Percentiles rank a stretch among this genome's conserved stretches.
These are phyloP conservation scores for Drosophila lutescens DNA, from an alignment of 2,888 invertebrate genomes.

Conservation along the genomic window DNA sequence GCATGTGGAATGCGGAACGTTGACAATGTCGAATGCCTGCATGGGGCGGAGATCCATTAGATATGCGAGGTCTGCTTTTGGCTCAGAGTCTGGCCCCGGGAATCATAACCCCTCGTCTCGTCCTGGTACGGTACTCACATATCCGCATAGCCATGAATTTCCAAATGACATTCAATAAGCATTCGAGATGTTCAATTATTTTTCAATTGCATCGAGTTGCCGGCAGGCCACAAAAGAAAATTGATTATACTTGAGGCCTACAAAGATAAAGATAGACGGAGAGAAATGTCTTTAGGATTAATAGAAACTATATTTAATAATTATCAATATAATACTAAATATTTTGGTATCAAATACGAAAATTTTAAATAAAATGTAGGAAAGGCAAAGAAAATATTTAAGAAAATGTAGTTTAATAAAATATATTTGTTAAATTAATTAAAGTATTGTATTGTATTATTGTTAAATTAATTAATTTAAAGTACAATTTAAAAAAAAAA, in stretches of 20 bases:
- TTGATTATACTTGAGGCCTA: conserved; percentile 20
- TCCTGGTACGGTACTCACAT: conserved; percentile 1
- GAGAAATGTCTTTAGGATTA: neutral
- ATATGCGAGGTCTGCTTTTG: conserved; percentile 17
- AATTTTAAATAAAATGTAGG: too few species aligned
- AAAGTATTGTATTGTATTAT: too few species aligned
- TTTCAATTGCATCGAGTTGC: conserved; percentile 76
- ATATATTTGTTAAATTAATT: too few species aligned
- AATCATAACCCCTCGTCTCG: neutral
- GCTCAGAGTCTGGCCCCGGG: neutral
- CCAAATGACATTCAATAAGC: conserved; percentile 72
- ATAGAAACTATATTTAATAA: too few species aligned
- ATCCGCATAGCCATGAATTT: conserved; percentile 38
- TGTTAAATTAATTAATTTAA: too few species aligned
- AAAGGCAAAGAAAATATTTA: too few species aligned
- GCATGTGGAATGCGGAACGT: conserved; percentile 37
- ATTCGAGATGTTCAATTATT: conserved; percentile 75
- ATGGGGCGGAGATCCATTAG: conserved; percentile 17
- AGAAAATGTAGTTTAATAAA: too few species aligned
- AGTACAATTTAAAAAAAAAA: too few species aligned
- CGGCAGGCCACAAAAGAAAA: conserved; percentile 26
- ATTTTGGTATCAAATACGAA: too few species aligned
- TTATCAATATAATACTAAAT: too few species aligned
- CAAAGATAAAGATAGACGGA: conserved; percentile 1
- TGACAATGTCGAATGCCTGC: conserved; percentile 37